Evolutionary conservation across 2,888 invertebrate species (phyloP), one percentile per base, ranked within the genome.

Genomic region (Acronicta psi): DNA sequence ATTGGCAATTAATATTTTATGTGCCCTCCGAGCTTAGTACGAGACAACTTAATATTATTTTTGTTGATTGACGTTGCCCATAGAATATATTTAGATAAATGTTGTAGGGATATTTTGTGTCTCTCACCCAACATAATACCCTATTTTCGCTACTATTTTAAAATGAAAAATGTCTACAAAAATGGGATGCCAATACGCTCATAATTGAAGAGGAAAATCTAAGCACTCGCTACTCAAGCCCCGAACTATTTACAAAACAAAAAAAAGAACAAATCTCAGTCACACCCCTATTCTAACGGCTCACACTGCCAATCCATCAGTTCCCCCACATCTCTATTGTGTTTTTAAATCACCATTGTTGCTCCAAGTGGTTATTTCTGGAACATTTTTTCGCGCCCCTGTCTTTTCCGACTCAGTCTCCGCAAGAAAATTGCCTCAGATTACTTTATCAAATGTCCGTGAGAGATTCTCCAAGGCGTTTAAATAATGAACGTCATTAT

Each of bases 341-440:
- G 79, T 79, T 79, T 77, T 70, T 74, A 80, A 83, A 84, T 81
- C 79, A 79, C 71, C 78, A 83, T 87, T 83, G 84, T 85, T 83
- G 79, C 73, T 75, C 71, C 70, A 82, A 86, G 83, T 84, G 83
- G 80, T 80, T 79, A 82, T 87, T 84, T 83, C 77, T 69, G 55
- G 43, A 58, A 53, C 42, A 56, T 69, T 69, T 76, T 72, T 65
- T 47, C 42, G 45, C 61, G 37, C 46, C 50, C 40, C 49, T 43
- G 50, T 55, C 42, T 47, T 41, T 49, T 7, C 62, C 36, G 60
- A 62, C 37, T 50, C 54, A 46, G 52, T 61, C 50, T 47, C 49
- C 57, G 42, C 25, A 60, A 58, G 58, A 66, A 70, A 75, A 77
- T 69, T 73, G 64, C 73, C 64, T 63, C 25, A 59, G 63, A 69